Conservation (phyloP, 2,797 vertebrate genomes). For the Chaetophractus vellerosus region DNA sequence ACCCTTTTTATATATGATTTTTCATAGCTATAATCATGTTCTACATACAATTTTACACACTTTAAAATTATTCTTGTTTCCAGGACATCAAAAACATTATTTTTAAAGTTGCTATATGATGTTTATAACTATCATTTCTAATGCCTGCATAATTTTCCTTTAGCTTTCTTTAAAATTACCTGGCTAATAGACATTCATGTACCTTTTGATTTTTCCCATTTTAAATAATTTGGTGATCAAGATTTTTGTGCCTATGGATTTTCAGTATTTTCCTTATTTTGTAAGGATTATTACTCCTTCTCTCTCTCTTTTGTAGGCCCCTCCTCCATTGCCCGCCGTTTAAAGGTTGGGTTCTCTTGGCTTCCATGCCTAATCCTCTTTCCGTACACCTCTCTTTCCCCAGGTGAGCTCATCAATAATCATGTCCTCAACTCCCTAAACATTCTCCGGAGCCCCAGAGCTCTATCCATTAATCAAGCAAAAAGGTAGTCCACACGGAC, state of each 20-base stretch:
- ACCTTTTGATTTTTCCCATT: not conserved
- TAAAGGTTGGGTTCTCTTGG: not conserved
- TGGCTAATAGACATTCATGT: not conserved
- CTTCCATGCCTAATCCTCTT: not conserved
- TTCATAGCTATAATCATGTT: not conserved
- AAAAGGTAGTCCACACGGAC: not conserved
- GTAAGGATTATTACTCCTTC: not conserved
- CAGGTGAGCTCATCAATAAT: not conserved
- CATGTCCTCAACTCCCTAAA: not conserved
- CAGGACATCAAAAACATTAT: not conserved
- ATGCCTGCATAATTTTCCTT: not conserved
- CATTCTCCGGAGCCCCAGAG: not conserved
- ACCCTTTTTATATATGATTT: not conserved
- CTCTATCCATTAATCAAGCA: not conserved
- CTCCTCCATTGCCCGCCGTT: not conserved
- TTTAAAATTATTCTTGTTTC: conserved; percentile 11
- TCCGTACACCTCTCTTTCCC: not conserved
- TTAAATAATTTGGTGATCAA: not conserved
- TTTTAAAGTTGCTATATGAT: not conserved
- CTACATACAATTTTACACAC: not conserved
- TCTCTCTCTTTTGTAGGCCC: not conserved
- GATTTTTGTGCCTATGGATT: not conserved
- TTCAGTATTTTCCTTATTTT: not conserved
- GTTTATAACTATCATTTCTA: conserved; percentile 1
- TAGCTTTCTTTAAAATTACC: conserved; percentile 18